A percentile compares a stretch with the other conserved stretches of the same genome.
Evolutionary conservation across 2,113 vertebrate genomes (phyloP).

Genomic region (Lasiurus borealis): DNA sequence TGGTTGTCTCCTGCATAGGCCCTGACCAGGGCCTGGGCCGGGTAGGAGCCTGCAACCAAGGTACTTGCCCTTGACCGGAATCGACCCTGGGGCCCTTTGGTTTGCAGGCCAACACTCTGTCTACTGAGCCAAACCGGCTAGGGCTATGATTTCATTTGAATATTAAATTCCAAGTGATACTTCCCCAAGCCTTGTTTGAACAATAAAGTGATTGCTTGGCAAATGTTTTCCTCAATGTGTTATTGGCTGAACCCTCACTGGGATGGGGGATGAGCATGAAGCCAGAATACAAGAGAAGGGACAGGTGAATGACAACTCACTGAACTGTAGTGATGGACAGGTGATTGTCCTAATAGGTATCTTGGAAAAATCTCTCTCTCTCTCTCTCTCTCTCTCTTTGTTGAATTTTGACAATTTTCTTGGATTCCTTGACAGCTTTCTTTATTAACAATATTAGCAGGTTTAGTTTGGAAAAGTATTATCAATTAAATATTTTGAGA

Average conservation of each 20-base stretch:
- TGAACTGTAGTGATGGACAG: not conserved
- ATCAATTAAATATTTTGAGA: not conserved
- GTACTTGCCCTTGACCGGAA: too few relatives aligned
- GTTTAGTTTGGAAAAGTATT: not conserved
- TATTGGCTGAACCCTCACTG: not conserved
- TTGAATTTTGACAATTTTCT: not conserved
- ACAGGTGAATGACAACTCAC: not conserved
- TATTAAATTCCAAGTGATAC: not conserved
- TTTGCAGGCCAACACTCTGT: too few relatives aligned
- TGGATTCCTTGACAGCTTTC: not conserved
- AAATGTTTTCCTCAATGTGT: not conserved
- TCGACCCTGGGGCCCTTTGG: too few relatives aligned
- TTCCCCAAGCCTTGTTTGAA: constrained; percentile 30
- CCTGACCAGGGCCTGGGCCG: too few relatives aligned
- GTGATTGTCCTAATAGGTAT: not conserved
- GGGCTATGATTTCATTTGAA: constrained; percentile 47
- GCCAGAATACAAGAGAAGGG: not conserved
- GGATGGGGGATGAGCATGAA: not conserved
- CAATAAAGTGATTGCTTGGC: constrained; percentile 61
- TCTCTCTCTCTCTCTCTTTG: too few relatives aligned
- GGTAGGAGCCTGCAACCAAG: too few relatives aligned
- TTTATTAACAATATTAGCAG: not conserved
- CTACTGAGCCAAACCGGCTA: too few relatives aligned
- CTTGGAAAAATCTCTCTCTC: not conserved
- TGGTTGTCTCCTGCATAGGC: too few relatives aligned